Evolutionary conservation across 2,113 vertebrate species (phyloP), one percentile per base, ranked within the genome.

Genomic region (Syngnathus typhle): DNA sequence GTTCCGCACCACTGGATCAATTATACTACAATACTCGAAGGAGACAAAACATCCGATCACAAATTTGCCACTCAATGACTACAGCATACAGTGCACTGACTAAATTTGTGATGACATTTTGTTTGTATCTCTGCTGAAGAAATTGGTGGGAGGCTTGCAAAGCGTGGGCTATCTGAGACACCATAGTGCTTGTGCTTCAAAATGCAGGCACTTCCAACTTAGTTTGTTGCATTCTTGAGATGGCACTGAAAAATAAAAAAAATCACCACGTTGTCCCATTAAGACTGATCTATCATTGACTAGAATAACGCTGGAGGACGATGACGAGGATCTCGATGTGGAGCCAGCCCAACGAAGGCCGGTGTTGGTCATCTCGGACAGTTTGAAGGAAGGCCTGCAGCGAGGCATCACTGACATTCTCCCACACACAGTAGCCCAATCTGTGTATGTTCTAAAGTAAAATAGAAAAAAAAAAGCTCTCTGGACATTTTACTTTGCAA

Each of bases 281-380:
- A 27, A 47, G 27, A n/a, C 16, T 65, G 41, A 66, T 77, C 38
- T 82, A 41, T 78, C 39, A 37, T 67, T 92, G 91, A 72, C 91
- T 64, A 93, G 92, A 75, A 92, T 93, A 72, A 91, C 84, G 5
- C 78, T 90, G 73, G 91, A 92, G 69, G 92, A 93, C 74, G 91
- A 92, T 11, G 87, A 90, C 21, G 91, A 92, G 16, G 89, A 90
- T 71, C 84, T 92, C 56, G 90, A 92, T 49, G 79, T 88, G 36
- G 91, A 91, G 69, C 88, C 88, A 1, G 77, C 79, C 27, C 87
- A 79, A 0, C 87, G 88, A 61, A 82, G 88, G 12, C 92, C 91
- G 0, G 89, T 92, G 37, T 80, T 92, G 74, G 90, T 93, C 59
- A 81, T 93, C 51, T 92, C 91, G 0, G 90, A 93, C 74, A 92